A percentile compares a stretch with the other conserved stretches of the same genome.
Conservation (phyloP, 2,113 vertebrate species). For the Osmerus eperlanus region DNA sequence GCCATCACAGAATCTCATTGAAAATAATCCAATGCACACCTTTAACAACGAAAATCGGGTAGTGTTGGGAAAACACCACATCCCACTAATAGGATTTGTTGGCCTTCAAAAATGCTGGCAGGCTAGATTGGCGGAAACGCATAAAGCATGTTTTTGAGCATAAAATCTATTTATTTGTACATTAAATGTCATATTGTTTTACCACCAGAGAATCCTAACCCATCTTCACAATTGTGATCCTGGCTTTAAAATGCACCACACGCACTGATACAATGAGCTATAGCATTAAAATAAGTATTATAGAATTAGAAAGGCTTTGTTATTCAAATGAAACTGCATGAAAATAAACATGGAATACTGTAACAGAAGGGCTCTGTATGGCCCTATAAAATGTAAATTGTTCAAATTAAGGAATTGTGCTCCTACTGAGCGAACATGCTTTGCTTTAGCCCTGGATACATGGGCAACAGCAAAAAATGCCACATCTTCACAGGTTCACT, state of each 20-base stretch:
- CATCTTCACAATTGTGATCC: background rate
- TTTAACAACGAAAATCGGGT: background rate
- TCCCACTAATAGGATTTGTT: slow-evolving; percentile 27
- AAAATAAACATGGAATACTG: background rate
- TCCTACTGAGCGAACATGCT: background rate
- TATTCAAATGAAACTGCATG: slow-evolving; percentile 2
- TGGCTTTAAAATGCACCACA: no score
- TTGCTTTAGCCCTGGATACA: no score
- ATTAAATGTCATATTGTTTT: background rate
- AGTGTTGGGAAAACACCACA: background rate
- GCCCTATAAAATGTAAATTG: background rate
- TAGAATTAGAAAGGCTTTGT: slow-evolving; percentile 14
- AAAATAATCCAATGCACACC: background rate
- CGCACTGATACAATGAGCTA: background rate
- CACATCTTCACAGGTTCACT: slow-evolving; percentile 15
- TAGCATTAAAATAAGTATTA: slow-evolving; percentile 1
- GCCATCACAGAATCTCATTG: background rate
- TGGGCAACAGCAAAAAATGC: no score
- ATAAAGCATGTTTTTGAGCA: background rate
- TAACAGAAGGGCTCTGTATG: no score
- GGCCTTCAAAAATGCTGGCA: slow-evolving; percentile 1
- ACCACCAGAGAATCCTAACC: background rate
- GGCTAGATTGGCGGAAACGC: background rate
- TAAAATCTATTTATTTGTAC: background rate
- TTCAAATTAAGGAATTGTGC: background rate